These are phyloP conservation scores for Petrocephalus schoutedeni DNA, from an alignment of 2,797 vertebrate species.

Conservation along the genomic window DNA sequence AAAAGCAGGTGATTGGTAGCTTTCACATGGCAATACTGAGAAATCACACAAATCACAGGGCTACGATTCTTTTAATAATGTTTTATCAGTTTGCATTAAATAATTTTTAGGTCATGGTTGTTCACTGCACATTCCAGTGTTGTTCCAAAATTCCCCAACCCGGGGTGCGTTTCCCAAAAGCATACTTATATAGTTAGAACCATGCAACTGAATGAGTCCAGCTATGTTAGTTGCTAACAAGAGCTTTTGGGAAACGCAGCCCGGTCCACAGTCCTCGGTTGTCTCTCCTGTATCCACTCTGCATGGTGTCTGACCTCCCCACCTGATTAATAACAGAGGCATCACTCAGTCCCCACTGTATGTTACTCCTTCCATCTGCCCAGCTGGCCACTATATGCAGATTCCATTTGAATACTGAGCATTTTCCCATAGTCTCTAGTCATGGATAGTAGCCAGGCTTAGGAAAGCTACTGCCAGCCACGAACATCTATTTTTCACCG, in stretches of 20 bases:
- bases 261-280: not conserved
- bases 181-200: no score
- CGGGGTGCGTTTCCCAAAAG: no score
- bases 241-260: not conserved
- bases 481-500: not conserved
- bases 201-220: no score
- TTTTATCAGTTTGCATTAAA: not conserved
- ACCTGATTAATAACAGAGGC: not conserved
- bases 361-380: not conserved
- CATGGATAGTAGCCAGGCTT: not conserved
- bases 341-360: not conserved
- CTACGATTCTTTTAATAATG: not conserved
- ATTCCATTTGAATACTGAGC: not conserved
- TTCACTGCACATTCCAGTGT: not conserved
- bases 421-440: not conserved
- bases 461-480: not conserved
- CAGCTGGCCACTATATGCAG: not conserved
- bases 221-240: no score
- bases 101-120: not conserved
- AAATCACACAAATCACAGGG: not conserved
- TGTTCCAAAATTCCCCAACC: not conserved
- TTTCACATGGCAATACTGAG: not conserved
- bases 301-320: not conserved
- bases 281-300: not conserved
- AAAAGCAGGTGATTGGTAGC: not conserved